A percentile compares a stretch with the other conserved stretches of the same genome.
phyloP scores from a whole-genome alignment of 92 coral and sea anemone genomes.

The Zoanthus sansibaricus region DNA sequence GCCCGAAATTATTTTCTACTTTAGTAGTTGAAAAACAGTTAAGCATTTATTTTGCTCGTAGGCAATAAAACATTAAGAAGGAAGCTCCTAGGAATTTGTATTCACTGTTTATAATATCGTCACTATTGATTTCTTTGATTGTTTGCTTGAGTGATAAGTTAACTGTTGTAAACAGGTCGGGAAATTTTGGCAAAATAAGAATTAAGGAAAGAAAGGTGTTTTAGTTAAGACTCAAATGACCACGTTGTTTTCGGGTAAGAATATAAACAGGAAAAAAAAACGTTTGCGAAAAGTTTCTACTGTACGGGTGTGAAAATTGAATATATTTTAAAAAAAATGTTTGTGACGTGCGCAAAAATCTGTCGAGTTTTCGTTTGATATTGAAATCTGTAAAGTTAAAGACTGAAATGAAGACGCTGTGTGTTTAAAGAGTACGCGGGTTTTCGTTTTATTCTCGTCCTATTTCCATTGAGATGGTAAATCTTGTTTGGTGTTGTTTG shows the following conservation, averaged over 20 bases:
- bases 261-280: neutral
- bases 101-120: too few species aligned
- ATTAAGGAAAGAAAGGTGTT: neutral
- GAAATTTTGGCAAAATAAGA: neutral
- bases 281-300: conserved; percentile 29
- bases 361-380: conserved; percentile 6
- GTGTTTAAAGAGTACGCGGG: neutral
- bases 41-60: neutral
- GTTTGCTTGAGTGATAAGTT: too few species aligned
- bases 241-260: neutral
- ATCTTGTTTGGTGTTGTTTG: neutral
- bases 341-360: conserved; percentile 1
- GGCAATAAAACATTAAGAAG: neutral
- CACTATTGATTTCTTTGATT: too few species aligned
- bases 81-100: too few species aligned
- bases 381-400: neutral
- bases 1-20: neutral
- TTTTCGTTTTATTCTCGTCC: neutral
- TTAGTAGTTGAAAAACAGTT: neutral
- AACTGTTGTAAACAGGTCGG: neutral
- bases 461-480: neutral
- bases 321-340: neutral
- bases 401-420: neutral
- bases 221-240: neutral
- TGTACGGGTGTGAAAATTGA: conserved; percentile 20